These are phyloP conservation scores for Pocillopora verrucosa DNA, from an alignment of 64 coral and sea anemone genomes.

Conservation along the genomic window DNA sequence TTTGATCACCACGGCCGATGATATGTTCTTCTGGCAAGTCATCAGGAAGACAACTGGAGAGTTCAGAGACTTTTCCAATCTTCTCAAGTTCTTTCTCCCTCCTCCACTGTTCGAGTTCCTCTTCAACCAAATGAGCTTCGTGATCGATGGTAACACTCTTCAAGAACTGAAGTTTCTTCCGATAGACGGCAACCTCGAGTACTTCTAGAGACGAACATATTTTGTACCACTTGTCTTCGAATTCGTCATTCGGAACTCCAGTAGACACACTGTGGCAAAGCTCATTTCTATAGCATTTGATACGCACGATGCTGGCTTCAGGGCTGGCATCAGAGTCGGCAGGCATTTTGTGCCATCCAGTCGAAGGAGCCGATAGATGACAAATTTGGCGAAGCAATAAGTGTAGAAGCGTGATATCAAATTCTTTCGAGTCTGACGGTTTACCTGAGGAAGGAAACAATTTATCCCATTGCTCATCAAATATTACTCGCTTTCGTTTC, in stretches of 20 bases:
- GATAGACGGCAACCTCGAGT: neutral
- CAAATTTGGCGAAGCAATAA: neutral
- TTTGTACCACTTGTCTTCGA: neutral
- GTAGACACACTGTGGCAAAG: neutral
- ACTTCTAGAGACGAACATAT: neutral
- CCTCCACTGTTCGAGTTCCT: slow-evolving; percentile 4
- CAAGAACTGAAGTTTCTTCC: neutral
- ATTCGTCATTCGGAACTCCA: neutral
- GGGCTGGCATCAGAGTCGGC: neutral
- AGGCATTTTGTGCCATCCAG: neutral
- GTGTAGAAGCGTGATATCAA: slow-evolving; percentile 12
- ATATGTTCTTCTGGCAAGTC: neutral
- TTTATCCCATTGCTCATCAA: neutral
- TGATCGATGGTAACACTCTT: slow-evolving; percentile 5
- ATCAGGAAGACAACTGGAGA: slow-evolving; percentile 2
- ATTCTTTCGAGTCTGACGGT: neutral
- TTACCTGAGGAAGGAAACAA: neutral
- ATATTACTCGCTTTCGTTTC: slow-evolving; percentile 1
- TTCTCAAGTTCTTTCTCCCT: neutral
- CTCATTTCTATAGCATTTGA: neutral
- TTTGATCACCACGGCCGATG: slow-evolving; percentile 20
- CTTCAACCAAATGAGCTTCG: neutral
- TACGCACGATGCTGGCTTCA: neutral
- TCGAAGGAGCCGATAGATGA: neutral
- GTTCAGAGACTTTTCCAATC: neutral